Conservation (phyloP, 2,113 vertebrate species). For the Nasalis larvatus region DNA sequence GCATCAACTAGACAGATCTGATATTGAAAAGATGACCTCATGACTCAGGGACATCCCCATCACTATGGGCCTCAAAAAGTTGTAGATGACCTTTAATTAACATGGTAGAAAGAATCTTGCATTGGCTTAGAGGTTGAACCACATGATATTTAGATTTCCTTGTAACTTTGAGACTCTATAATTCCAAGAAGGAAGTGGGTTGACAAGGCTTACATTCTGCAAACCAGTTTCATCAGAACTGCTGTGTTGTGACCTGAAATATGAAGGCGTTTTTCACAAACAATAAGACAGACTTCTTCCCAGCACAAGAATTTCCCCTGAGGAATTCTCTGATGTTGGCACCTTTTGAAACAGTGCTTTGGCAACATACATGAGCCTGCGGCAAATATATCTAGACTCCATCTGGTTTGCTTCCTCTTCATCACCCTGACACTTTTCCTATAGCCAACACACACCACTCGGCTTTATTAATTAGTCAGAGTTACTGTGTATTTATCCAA, state of each 20-base stretch:
- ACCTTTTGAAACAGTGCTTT: conserved; percentile 61
- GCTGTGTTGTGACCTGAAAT: conserved; percentile 73
- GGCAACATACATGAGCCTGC: conserved; percentile 42
- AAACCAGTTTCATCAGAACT: conserved; percentile 76
- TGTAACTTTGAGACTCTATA: neutral
- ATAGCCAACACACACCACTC: conserved; percentile 20
- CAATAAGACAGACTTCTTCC: conserved; percentile 72
- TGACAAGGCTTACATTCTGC: conserved; percentile 67
- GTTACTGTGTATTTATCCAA: conserved; percentile 46
- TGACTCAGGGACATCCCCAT: neutral
- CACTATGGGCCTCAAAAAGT: neutral
- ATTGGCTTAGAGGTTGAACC: neutral
- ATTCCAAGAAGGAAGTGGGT: conserved; percentile 72
- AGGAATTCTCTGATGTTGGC: conserved; percentile 66
- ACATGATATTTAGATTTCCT: conserved; percentile 20
- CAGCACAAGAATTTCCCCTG: conserved; percentile 68
- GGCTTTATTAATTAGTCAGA: conserved; percentile 44
- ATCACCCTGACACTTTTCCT: neutral
- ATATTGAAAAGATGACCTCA: neutral
- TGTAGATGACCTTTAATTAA: neutral
- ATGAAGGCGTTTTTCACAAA: conserved; percentile 54
- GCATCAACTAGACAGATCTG: fast-evolving
- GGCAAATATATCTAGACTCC: conserved; percentile 53
- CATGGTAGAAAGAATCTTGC: neutral
- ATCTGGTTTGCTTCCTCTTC: conserved; percentile 46